A percentile compares a stretch with the other conserved stretches of the same genome.
Evolutionary conservation across 1,140 invertebrate genomes (phyloP).

Genomic region (Scaptomyza graminum): DNA sequence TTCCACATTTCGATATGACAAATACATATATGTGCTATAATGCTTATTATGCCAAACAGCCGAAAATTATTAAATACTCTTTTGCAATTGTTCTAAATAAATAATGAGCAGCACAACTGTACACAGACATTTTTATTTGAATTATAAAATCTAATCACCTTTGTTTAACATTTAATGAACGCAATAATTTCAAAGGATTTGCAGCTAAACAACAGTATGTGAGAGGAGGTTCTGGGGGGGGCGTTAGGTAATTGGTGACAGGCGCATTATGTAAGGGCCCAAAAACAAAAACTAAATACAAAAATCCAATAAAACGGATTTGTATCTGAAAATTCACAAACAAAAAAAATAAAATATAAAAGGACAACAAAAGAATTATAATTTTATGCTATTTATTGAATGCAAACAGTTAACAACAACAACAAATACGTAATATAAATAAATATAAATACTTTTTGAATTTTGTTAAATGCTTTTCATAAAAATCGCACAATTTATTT

Average conservation of each 20-base stretch:
- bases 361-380: slow-evolving; percentile 61
- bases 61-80: slow-evolving; percentile 56
- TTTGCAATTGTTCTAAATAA: slow-evolving; percentile 73
- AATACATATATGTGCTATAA: slow-evolving; percentile 3
- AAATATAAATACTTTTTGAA: too few species aligned
- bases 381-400: slow-evolving; percentile 73
- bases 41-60: slow-evolving; percentile 45
- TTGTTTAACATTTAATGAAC: slow-evolving; percentile 83
- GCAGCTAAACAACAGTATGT: slow-evolving; percentile 19
- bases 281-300: slow-evolving; percentile 50
- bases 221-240: background rate
- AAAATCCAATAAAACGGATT: slow-evolving; percentile 76
- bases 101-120: slow-evolving; percentile 74
- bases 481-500: slow-evolving; percentile 83
- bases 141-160: slow-evolving; percentile 83
- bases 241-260: slow-evolving; percentile 60
- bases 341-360: slow-evolving; percentile 38
- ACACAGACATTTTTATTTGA: slow-evolving; percentile 42
- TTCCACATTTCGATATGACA: slow-evolving; percentile 60
- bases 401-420: slow-evolving; percentile 59
- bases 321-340: slow-evolving; percentile 57
- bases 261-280: slow-evolving; percentile 17
- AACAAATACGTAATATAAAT: slow-evolving; percentile 16
- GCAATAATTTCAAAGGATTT: slow-evolving; percentile 78
- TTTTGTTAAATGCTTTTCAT: slow-evolving; percentile 50